Conservation (phyloP, 2,888 invertebrate genomes). For the Plusia festucae region DNA sequence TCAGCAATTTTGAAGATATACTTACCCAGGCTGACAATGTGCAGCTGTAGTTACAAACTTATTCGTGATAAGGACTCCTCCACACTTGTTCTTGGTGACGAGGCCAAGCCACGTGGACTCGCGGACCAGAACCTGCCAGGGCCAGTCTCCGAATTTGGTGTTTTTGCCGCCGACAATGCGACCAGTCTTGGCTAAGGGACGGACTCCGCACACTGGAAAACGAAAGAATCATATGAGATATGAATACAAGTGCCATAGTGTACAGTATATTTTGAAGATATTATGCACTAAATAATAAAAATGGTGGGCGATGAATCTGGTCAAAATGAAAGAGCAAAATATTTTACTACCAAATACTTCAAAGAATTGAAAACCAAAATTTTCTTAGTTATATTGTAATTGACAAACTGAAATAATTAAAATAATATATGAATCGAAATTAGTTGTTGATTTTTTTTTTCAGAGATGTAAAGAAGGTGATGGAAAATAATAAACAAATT, state of each 20-base stretch:
- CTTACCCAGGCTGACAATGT: constrained; percentile 97
- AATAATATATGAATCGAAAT: too few relatives aligned
- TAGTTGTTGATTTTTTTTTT: too few relatives aligned
- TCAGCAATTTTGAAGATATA: constrained; percentile 24
- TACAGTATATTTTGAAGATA: too few relatives aligned
- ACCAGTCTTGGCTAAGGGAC: constrained; percentile 94
- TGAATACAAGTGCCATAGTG: neutral
- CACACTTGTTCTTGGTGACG: constrained; percentile 98
- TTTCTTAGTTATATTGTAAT: too few relatives aligned
- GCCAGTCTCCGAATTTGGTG: constrained; percentile 96
- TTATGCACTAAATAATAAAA: too few relatives aligned
- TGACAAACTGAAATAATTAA: too few relatives aligned
- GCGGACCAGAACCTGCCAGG: constrained; percentile 97
- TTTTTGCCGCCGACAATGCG: constrained; percentile 97
- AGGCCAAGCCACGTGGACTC: constrained; percentile 98
- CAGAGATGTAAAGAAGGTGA: too few relatives aligned
- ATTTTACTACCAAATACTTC: too few relatives aligned
- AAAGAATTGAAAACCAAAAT: too few relatives aligned
- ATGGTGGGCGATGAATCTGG: too few relatives aligned
- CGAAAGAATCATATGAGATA: neutral
- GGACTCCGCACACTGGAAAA: constrained; percentile 94
- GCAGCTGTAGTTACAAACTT: constrained; percentile 97
- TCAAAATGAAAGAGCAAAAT: too few relatives aligned
- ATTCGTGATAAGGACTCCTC: constrained; percentile 96
- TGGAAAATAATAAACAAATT: too few relatives aligned